Percentiles rank a stretch among this genome's conserved stretches.
Evolutionary conservation across 35 echinoderm and acorn worm genomes (phyloP).

Genomic region (Ptychodera flava): DNA sequence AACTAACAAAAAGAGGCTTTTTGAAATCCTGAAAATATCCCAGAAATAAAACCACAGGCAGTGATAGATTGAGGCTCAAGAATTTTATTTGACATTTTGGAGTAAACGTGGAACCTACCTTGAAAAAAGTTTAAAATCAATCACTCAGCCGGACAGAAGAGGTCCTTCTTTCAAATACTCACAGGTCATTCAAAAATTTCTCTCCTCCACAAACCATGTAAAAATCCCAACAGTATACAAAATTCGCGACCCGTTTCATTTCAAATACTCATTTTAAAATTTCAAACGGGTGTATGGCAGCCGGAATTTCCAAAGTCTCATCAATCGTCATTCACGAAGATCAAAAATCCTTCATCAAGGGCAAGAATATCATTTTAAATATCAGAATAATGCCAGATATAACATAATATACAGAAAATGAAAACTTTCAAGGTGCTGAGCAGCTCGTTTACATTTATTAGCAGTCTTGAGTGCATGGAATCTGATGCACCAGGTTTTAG

Average conservation of each 20-base stretch:
- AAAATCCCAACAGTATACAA: slow-evolving; percentile 9
- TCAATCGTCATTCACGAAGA: not conserved
- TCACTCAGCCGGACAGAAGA: not conserved
- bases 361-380: slow-evolving; percentile 3
- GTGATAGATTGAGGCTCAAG: too few species aligned
- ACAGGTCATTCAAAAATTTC: not conserved
- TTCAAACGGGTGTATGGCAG: too few species aligned
- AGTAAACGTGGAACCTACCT: too few species aligned
- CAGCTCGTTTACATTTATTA: not conserved
- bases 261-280: slow-evolving; percentile 30
- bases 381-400: not conserved
- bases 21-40: too few species aligned
- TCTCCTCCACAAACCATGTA: slow-evolving; percentile 17
- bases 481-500: not conserved
- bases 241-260: slow-evolving; percentile 21
- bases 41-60: too few species aligned
- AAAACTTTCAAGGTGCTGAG: not conserved
- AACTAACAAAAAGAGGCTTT: not conserved
- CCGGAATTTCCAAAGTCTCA: slow-evolving; percentile 9
- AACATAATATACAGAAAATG: not conserved
- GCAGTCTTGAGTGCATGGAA: not conserved
- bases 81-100: too few species aligned
- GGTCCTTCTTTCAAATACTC: not conserved
- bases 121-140: not conserved
- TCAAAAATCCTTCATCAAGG: slow-evolving; percentile 15